Conservation (phyloP, 2,888 invertebrate genomes). For the Agonopterix heracliana region DNA sequence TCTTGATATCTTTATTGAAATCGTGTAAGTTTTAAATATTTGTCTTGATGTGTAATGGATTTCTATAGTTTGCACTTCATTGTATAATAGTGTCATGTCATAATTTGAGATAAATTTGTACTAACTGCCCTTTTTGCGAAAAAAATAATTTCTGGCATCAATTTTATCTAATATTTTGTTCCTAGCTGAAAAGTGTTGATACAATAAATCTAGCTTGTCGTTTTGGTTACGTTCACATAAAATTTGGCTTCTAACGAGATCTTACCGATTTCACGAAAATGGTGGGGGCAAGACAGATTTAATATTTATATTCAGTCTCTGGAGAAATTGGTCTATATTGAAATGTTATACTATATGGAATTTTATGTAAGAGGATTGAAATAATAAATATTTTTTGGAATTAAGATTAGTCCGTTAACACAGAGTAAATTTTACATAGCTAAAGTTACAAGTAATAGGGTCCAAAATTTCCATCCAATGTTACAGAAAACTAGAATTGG, state of each 20-base stretch:
- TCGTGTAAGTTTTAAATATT: conserved; percentile 14
- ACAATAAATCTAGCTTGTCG: no score
- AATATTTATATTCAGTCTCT: conserved; percentile 40
- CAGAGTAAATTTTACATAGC: conserved; percentile 56
- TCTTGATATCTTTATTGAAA: conserved; percentile 9
- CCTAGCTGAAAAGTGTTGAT: no score
- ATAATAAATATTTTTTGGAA: conserved; percentile 41
- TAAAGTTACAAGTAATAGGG: conserved; percentile 55
- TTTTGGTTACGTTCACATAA: no score
- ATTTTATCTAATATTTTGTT: no score
- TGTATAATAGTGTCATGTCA: conserved; percentile 16
- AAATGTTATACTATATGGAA: conserved; percentile 59
- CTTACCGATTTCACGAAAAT: conserved; percentile 17
- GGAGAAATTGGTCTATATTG: conserved; percentile 56
- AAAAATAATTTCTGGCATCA: conserved; percentile 23
- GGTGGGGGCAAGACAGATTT: conserved; percentile 55
- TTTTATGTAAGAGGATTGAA: conserved; percentile 50
- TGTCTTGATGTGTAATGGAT: conserved; percentile 46
- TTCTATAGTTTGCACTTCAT: conserved; percentile 7
- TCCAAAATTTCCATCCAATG: conserved; percentile 72
- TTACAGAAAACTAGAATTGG: conserved; percentile 56
- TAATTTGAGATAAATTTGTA: conserved; percentile 35
- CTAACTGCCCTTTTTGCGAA: conserved; percentile 25
- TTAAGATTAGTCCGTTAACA: conserved; percentile 48
- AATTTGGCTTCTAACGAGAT: no score